Percentiles rank a stretch among this genome's conserved stretches.
Conservation (phyloP, 2,113 vertebrate genomes). For the Columba livia region DNA sequence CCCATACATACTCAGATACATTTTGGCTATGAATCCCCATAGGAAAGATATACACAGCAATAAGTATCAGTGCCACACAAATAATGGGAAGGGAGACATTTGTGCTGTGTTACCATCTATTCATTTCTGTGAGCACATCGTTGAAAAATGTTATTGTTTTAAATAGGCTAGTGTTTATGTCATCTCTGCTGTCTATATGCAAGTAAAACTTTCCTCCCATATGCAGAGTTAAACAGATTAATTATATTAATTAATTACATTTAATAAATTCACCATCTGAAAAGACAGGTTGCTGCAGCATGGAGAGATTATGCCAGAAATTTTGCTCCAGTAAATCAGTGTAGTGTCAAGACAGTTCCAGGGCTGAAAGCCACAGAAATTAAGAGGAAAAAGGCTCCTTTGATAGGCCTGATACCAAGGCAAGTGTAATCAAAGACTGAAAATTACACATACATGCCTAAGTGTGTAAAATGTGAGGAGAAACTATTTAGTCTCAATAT, state of each 20-base stretch:
- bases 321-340: background rate
- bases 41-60: background rate
- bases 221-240: background rate
- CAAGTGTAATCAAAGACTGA: background rate
- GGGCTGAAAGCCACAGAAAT: background rate
- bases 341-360: background rate
- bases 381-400: background rate
- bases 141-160: background rate
- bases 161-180: background rate
- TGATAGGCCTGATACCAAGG: background rate
- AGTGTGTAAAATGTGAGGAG: background rate
- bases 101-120: background rate
- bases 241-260: background rate
- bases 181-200: background rate
- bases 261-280: background rate
- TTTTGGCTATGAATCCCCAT: background rate
- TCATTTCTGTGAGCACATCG: background rate
- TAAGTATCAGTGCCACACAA: background rate
- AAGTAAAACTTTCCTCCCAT: background rate
- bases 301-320: background rate
- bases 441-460: background rate
- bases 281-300: background rate
- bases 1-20: background rate
- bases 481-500: background rate
- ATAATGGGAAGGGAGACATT: background rate